phyloP scores from a whole-genome alignment of 2,113 vertebrate genomes.

The Litocranius walleri region DNA sequence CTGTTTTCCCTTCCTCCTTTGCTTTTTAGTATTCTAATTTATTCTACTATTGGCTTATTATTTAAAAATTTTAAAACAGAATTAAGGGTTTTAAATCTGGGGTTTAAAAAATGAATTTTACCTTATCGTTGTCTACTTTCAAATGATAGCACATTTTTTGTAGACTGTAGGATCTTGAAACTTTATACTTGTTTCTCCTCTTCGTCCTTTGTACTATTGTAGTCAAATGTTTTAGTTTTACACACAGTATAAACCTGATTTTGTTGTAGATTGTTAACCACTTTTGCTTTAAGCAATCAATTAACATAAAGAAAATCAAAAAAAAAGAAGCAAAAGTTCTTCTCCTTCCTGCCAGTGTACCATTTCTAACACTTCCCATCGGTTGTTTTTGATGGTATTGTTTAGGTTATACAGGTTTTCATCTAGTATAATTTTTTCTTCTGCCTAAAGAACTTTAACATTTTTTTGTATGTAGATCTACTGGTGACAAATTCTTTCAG shows the following conservation, averaged over 20 bases:
- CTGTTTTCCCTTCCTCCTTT: not conserved
- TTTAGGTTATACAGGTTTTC: not conserved
- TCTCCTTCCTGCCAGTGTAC: not conserved
- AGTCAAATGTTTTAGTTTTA: not conserved
- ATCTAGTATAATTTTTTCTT: not conserved
- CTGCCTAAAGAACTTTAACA: not conserved
- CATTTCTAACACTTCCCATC: not conserved
- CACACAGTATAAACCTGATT: not conserved
- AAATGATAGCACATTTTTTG: not conserved
- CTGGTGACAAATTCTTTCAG: not conserved
- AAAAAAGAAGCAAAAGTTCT: not conserved
- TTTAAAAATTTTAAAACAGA: not conserved
- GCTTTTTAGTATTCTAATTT: not conserved
- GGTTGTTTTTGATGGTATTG: not conserved
- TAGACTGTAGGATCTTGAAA: not conserved
- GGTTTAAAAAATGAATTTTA: slow-evolving; percentile 5
- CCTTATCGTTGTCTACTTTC: not conserved
- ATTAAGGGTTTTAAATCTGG: not conserved
- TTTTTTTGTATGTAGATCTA: not conserved
- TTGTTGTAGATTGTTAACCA: not conserved
- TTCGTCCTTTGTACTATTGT: not conserved
- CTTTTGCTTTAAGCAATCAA: not conserved
- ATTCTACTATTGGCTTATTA: not conserved
- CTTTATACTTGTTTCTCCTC: not conserved
- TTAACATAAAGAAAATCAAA: not conserved